phyloP scores from a whole-genome alignment of 2,797 vertebrate genomes.

The Pipistrellus kuhlii region DNA sequence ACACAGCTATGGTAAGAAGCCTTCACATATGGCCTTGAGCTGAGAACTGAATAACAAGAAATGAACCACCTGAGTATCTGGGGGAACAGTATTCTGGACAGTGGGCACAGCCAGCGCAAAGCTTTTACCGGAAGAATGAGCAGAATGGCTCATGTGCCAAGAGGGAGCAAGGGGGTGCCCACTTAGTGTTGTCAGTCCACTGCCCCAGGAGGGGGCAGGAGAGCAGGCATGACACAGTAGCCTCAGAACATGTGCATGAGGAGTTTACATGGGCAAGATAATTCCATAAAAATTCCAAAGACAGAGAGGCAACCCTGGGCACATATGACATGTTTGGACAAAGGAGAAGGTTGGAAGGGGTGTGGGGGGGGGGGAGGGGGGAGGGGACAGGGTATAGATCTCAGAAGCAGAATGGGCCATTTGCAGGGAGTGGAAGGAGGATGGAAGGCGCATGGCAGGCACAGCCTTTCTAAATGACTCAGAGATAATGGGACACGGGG shows the following conservation, averaged over 20 bases:
- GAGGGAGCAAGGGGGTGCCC: background rate
- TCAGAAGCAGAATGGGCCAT: background rate
- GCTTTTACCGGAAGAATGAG: background rate
- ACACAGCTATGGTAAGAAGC: background rate
- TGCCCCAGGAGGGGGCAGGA: background rate
- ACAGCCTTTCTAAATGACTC: background rate
- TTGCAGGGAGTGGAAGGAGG: background rate
- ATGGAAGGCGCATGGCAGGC: background rate
- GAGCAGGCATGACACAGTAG: background rate
- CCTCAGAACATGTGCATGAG: background rate
- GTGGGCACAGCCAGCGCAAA: background rate
- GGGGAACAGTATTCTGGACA: background rate
- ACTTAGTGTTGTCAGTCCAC: background rate
- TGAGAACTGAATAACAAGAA: background rate
- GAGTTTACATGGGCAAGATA: background rate
- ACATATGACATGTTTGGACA: background rate
- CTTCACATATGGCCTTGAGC: background rate
- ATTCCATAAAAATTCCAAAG: background rate
- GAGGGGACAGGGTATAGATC: background rate
- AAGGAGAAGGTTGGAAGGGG: background rate
- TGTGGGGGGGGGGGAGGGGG: background rate
- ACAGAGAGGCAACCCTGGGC: background rate
- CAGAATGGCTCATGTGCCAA: background rate
- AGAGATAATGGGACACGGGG: background rate
- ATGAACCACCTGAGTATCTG: background rate